Evolutionary conservation across 1,140 invertebrate species (phyloP), one percentile per base, ranked within the genome.

Genomic region (Habropoda laboriosa): DNA sequence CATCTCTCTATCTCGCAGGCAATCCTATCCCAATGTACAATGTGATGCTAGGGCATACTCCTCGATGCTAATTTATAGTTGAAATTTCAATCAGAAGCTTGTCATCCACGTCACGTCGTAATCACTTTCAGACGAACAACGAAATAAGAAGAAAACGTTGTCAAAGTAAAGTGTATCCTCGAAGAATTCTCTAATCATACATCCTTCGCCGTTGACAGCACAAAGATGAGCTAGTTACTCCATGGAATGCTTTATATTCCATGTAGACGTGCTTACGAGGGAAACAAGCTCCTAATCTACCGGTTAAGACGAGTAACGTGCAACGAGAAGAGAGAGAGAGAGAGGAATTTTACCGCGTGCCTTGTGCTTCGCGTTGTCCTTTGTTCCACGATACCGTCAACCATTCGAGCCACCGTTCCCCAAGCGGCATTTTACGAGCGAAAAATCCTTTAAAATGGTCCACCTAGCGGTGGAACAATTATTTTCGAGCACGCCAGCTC

Each of bases 371-470:
- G 30, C 70, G 70, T 27, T 18, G 42, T 57, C 30, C 42, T 47
- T 60, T 60, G 70, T 73, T 73, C 24, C 21, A 16, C 40, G 8
- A 47, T 73, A 60, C 40, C 40, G 30, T 32, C 55, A 18, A 13
- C n/a, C 10, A 35, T 73, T 60, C 51, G 27, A 51, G 58, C n/a
- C 30, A 12, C 32, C 16, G 30, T 40, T 13, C 7, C 16, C n/a
- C n/a, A n/a, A 4, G 0, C 13, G n/a, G 24, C 3, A 35, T 64
- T 53, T 35, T 51, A 63, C 72, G 24, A 64, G 60, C 47, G 60
- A 75, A 63, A 74, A 51, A 75, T 66, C 72, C 60, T 51, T 64
- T 38, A 27, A 63, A 75, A 75, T 16, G 72, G 24, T n/a, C 18
- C 60, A 6, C 12, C 32, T 60, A 1, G 40, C 55, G 57, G 18